Evolutionary conservation across 2,113 vertebrate species (phyloP).

Genomic region (Labrus mixtus): DNA sequence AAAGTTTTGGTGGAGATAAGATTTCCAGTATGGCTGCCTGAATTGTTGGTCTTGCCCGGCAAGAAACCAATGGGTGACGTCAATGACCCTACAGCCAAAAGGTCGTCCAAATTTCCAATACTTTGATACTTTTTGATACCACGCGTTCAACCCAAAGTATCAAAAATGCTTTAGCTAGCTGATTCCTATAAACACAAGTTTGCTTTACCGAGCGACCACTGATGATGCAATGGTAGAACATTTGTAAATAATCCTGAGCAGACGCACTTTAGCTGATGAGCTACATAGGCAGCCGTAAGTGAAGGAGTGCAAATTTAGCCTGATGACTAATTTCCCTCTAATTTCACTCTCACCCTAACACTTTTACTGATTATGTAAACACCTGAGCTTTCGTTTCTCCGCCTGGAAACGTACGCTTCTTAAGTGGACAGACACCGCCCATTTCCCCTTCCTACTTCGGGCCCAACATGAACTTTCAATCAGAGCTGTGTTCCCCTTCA

Average conservation of each 20-base stretch:
- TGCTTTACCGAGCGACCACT: too few species aligned
- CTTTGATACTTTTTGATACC: too few species aligned
- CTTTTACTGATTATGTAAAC: slow-evolving; percentile 40
- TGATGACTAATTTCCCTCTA: slow-evolving; percentile 27
- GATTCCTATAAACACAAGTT: too few species aligned
- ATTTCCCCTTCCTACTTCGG: slow-evolving; percentile 5
- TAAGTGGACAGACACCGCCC: slow-evolving; percentile 19
- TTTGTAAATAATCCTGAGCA: slow-evolving; percentile 20
- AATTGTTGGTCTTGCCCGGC: too few species aligned
- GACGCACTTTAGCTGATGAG: slow-evolving; percentile 28
- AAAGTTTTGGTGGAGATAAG: too few species aligned
- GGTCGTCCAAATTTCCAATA: too few species aligned
- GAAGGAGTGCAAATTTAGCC: slow-evolving; percentile 19
- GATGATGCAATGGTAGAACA: not conserved
- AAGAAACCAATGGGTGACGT: too few species aligned
- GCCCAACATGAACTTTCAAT: not conserved
- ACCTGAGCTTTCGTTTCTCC: not conserved
- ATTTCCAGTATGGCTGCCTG: too few species aligned
- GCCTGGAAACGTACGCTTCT: not conserved
- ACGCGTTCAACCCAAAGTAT: too few species aligned
- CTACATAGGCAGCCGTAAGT: not conserved
- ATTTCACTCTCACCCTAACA: slow-evolving; percentile 10
- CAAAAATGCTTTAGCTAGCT: too few species aligned
- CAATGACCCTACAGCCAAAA: too few species aligned
- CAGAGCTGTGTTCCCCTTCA: slow-evolving; percentile 10